Evolutionary conservation across 2,888 invertebrate genomes (phyloP), one percentile per base, ranked within the genome.

Genomic region (Macrosoma leucophasiata): DNA sequence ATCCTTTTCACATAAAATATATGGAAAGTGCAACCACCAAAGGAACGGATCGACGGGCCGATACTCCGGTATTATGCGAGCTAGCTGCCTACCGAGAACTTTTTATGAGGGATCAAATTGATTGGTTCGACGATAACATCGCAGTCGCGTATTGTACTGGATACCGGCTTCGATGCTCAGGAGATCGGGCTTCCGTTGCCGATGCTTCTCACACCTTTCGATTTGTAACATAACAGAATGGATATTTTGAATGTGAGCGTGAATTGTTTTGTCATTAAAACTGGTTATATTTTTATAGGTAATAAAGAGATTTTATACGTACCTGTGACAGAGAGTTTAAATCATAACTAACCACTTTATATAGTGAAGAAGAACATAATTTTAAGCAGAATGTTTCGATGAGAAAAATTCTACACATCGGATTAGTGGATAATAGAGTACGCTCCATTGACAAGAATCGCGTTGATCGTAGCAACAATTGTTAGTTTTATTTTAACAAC

Each of bases 1-100:
- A 82, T 82, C 84, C 84, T 82, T 84, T 81, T 81, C 82, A 76
- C 76, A 82, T 84, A 82, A 84, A 82, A 82, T 81, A 82, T 79
- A 79, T 78, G 78, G 76, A 79, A 81, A 79, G 66, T 74, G 73
- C 62, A 57, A 67, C 78, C 77, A 73, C 74, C 73, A 74, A 59
- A 67, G 61, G 55, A 64, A 65, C 65, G 81, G 79, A 82, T 81
- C 77, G 74, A 57, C 65, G 56, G 56, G 40, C 62, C 65, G 82
- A 82, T 82, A 84, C 62, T 67, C 61, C 51, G 52, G 45, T 59
- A 75, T 75, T 77, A 75, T 77, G 62, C 70, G 60, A 59, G 61
- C 70, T 69, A 64, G 71, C 70, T 70, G 68, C 72, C 68, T 70
- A 62, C 79, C 63, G 69, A 74, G 76, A 74, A 71, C 70, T 81